Evolutionary conservation across 2,113 vertebrate genomes (phyloP).

Genomic region (Scomber scombrus): DNA sequence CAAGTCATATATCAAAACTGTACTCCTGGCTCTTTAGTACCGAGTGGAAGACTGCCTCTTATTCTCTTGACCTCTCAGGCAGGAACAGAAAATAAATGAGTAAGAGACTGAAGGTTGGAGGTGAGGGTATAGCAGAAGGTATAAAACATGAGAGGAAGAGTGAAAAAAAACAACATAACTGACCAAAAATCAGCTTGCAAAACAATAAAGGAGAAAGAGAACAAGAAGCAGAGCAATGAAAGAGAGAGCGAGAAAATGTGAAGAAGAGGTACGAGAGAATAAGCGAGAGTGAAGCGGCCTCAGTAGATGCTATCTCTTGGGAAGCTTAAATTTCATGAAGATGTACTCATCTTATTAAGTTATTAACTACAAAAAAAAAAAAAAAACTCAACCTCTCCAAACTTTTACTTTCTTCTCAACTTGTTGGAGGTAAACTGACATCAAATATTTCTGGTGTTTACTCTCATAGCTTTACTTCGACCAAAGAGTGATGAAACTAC

Average conservation of each 20-base stretch:
- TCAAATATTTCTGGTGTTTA: constrained; percentile 36
- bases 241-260: neutral
- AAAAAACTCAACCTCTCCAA: neutral
- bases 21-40: neutral
- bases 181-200: neutral
- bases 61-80: neutral
- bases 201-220: neutral
- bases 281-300: constrained; percentile 19
- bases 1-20: neutral
- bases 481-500: neutral
- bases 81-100: neutral
- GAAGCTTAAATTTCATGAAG: constrained; percentile 33
- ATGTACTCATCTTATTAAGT: constrained; percentile 42
- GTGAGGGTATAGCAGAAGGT: neutral
- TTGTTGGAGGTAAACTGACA: constrained; percentile 24
- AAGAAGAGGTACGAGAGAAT: neutral
- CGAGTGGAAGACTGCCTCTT: neutral
- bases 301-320: constrained; percentile 44
- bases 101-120: neutral
- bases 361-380: constrained; percentile 1
- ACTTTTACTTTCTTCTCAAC: constrained; percentile 12
- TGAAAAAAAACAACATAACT: neutral
- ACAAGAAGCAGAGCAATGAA: neutral
- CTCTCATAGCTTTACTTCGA: neutral
- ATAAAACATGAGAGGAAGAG: neutral